Evolutionary conservation across 1,140 invertebrate genomes (phyloP), one percentile per base, ranked within the genome.

Genomic region (Drosophila punjabiensis): DNA sequence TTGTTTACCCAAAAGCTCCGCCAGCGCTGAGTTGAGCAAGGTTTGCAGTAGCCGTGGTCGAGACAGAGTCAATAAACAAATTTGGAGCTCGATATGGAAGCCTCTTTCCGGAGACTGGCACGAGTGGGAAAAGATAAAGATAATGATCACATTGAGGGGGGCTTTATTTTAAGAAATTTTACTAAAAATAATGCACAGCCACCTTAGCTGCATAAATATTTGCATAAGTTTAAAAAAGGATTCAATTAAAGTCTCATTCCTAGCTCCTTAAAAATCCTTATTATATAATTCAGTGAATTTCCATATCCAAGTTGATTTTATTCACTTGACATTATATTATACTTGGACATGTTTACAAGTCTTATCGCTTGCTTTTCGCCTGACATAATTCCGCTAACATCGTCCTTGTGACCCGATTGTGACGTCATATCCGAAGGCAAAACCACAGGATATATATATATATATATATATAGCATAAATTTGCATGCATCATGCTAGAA

Each of bases 401-500:
- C 43, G 28, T 39, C 13, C 52, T 45, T 37, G 33, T 37, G 48
- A 45, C 64, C 64, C 39, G 58, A 3, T 8, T 63, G 24, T 68
- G 68, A 71, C 68, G 68, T 69, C 65, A 71, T 58, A 58, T 56
- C 64, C 64, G 33, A 70, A 14, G 67, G 20, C 37, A 18, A 83
- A 75, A 76, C 85, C 85, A 60, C 85, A 85, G 61, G 69, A 76
- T 56, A 30, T 76, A 66, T 83, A 50, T 16, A 9, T 28, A 16
- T 13, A 16, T 50, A 28, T 14, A 7, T 53, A 13, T 20, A 58
- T 58, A 60, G 62, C 64, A 76, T 48, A 79, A 89, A 89, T 88
- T 88, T 76, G 78, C 85, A 89, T 89, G 64, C 43, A 68, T 50
- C 63, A 66, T 59, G 55, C 78, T 79, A 69, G 69, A 62, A 69